Evolutionary conservation across 2,888 invertebrate species (phyloP).

Genomic region (Phoenoteleia sp.): DNA sequence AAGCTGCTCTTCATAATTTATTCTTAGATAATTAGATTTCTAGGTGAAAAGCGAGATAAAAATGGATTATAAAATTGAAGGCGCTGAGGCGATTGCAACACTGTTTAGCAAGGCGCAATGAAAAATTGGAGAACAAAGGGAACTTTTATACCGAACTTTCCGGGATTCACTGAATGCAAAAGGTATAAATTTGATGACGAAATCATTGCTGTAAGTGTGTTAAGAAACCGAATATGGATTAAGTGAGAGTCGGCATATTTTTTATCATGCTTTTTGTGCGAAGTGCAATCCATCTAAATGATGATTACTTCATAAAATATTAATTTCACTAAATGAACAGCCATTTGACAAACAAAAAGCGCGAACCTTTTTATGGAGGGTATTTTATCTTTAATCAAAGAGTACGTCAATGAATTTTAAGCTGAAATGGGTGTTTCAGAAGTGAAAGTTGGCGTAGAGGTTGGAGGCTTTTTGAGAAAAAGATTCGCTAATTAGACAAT

Average conservation of each 20-base stretch:
- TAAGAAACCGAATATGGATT: conserved; percentile 54
- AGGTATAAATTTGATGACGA: conserved; percentile 33
- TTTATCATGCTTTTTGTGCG: neutral
- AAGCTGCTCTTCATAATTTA: conserved; percentile 57
- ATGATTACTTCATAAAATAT: conserved; percentile 36
- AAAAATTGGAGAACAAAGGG: conserved; percentile 17
- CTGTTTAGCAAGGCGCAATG: neutral
- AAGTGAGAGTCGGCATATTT: conserved; percentile 37
- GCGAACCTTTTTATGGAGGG: neutral
- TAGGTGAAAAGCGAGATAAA: conserved; percentile 46
- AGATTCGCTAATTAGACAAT: neutral
- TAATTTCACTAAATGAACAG: conserved; percentile 4
- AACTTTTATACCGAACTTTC: neutral
- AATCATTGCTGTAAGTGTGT: conserved; percentile 35
- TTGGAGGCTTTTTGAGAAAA: no score
- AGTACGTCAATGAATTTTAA: no score
- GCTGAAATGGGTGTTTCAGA: no score
- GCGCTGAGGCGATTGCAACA: no score
- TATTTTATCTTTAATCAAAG: conserved; percentile 2
- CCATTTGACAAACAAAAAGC: neutral
- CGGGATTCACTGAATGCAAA: conserved; percentile 23
- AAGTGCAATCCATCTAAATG: conserved; percentile 6
- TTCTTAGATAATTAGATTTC: conserved; percentile 55
- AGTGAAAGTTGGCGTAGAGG: no score
- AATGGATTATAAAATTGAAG: conserved; percentile 18